Conservation (phyloP, 2,888 invertebrate species). For the Lumbricus terrestris region DNA sequence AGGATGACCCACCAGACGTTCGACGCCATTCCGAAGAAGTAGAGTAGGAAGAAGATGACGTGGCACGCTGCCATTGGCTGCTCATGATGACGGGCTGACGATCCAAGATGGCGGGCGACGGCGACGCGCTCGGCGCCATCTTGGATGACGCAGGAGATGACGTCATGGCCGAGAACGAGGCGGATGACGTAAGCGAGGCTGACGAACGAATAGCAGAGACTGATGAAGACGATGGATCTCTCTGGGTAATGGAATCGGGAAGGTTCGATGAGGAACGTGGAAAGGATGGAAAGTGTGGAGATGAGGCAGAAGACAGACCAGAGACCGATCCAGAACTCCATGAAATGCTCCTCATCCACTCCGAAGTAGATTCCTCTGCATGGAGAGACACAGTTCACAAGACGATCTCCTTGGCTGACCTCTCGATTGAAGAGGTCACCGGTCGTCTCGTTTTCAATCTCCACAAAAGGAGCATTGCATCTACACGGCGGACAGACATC, state of each 20-base stretch:
- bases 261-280: conserved; percentile 92
- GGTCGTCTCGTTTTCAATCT: conserved; percentile 42
- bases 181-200: conserved; percentile 83
- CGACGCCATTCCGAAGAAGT: conserved; percentile 98
- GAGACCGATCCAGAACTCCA: conserved; percentile 90
- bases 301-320: conserved; percentile 95
- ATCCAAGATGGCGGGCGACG: conserved; percentile 80
- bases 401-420: conserved; percentile 48
- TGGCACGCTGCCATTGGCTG: conserved; percentile 70
- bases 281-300: conserved; percentile 91
- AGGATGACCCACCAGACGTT: conserved; percentile 94
- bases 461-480: conserved; percentile 41
- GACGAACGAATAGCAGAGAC: conserved; percentile 92
- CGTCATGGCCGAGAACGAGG: conserved; percentile 75
- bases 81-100: conserved; percentile 74
- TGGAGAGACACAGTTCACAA: conserved; percentile 68
- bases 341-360: conserved; percentile 79
- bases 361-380: conserved; percentile 86
- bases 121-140: conserved; percentile 64
- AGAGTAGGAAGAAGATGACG: conserved; percentile 88
- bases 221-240: conserved; percentile 93
- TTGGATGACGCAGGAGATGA: conserved; percentile 78
- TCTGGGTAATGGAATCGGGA: conserved; percentile 83
- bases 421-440: conserved; percentile 50
- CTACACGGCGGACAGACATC: conserved; percentile 16